phyloP scores from a whole-genome alignment of 2,888 invertebrate genomes.

The Elmis aenea region DNA sequence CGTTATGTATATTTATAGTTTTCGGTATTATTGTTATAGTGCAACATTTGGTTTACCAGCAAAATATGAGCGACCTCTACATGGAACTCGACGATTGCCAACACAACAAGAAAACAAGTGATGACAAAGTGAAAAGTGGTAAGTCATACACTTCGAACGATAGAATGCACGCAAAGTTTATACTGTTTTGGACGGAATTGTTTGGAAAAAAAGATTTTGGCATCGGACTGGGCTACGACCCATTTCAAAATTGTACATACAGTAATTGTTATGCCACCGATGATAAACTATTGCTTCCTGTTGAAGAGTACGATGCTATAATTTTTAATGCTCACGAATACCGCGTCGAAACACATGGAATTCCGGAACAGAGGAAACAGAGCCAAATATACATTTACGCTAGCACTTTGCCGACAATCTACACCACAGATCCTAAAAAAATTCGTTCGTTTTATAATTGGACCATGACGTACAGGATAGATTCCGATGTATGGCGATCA shows the following conservation, averaged over 20 bases:
- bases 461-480: slow-evolving; percentile 50
- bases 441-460: slow-evolving; percentile 51
- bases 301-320: slow-evolving; percentile 50
- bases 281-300: slow-evolving; percentile 35
- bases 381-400: slow-evolving; percentile 52
- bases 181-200: no score
- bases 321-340: slow-evolving; percentile 50
- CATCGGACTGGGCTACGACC: no score
- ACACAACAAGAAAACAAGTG: no score
- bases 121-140: no score
- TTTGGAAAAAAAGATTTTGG: no score
- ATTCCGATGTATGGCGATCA: slow-evolving; percentile 42
- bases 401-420: slow-evolving; percentile 47
- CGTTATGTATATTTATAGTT: no score
- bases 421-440: slow-evolving; percentile 11
- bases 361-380: slow-evolving; percentile 40
- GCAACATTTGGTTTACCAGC: no score
- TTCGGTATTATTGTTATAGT: no score
- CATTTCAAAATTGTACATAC: slow-evolving; percentile 37
- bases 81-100: no score
- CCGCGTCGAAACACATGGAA: slow-evolving; percentile 18
- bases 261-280: slow-evolving; percentile 48
- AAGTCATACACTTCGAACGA: no score
- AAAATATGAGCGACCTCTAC: no score
- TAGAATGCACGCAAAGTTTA: no score